A percentile compares a stretch with the other conserved stretches of the same genome.
These are phyloP conservation scores for Acronicta psi DNA, from an alignment of 2,888 invertebrate genomes.

Conservation along the genomic window DNA sequence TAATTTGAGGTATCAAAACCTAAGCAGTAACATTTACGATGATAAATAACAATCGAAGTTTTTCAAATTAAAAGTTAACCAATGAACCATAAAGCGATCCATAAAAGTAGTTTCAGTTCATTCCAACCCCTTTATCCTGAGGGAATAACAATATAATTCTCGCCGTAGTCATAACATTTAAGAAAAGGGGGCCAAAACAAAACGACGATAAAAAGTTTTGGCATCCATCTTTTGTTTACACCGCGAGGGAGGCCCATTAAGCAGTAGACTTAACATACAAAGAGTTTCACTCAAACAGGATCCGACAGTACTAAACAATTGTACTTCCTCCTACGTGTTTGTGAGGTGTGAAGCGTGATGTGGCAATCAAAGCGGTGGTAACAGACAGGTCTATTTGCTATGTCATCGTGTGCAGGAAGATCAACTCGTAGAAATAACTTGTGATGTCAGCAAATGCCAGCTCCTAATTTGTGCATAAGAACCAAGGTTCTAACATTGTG, in stretches of 20 bases:
- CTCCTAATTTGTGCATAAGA: constrained; percentile 26
- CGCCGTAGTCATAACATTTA: constrained; percentile 47
- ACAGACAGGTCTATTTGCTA: constrained; percentile 61
- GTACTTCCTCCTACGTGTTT: constrained; percentile 56
- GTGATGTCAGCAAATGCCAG: constrained; percentile 33
- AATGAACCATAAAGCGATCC: constrained; percentile 12
- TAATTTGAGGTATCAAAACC: no score
- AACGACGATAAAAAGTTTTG: constrained; percentile 43
- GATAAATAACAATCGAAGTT: neutral
- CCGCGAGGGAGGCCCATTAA: constrained; percentile 3
- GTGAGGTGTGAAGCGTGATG: constrained; percentile 60
- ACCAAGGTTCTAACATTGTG: constrained; percentile 45
- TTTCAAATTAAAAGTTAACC: constrained; percentile 3
- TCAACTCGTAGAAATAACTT: constrained; percentile 32
- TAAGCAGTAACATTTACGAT: no score
- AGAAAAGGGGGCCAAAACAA: constrained; percentile 21
- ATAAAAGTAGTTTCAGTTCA: constrained; percentile 38
- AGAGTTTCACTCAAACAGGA: constrained; percentile 47
- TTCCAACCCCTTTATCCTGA: constrained; percentile 29
- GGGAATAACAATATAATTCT: constrained; percentile 44
- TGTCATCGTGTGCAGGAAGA: constrained; percentile 66
- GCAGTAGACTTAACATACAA: constrained; percentile 41
- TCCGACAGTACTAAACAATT: constrained; percentile 43
- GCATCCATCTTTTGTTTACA: constrained; percentile 34
- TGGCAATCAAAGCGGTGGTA: constrained; percentile 53